Conservation (phyloP, 2,888 invertebrate genomes). For the Acanthoscelides obtectus region DNA sequence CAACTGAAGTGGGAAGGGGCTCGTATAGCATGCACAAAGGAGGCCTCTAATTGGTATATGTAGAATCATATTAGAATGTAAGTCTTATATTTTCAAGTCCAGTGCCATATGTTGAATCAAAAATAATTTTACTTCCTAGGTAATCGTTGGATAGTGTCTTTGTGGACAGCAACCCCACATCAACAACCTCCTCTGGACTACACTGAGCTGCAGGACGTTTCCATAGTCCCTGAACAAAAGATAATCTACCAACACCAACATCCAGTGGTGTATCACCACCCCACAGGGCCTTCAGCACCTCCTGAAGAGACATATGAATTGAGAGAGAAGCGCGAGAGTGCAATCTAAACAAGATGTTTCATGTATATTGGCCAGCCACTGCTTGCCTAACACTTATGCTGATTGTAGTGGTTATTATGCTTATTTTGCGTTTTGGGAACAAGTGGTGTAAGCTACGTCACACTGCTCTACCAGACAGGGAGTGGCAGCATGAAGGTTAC, state of each 20-base stretch:
- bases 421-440: constrained; percentile 71
- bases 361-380: constrained; percentile 74
- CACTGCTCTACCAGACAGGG: constrained; percentile 58
- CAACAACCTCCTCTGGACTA: constrained; percentile 77
- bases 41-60: too few relatives aligned
- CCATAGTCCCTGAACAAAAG: constrained; percentile 38
- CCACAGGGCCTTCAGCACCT: constrained; percentile 44
- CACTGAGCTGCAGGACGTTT: constrained; percentile 61
- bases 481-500: constrained; percentile 65
- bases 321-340: constrained; percentile 75
- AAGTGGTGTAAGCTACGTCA: constrained; percentile 67
- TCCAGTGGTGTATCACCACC: constrained; percentile 39
- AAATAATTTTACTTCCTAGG: constrained; percentile 48
- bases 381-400: constrained; percentile 70
- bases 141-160: constrained; percentile 77
- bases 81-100: too few relatives aligned
- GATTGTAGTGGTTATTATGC: constrained; percentile 65
- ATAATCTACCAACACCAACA: constrained; percentile 41
- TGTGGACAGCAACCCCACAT: constrained; percentile 81
- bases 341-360: constrained; percentile 59
- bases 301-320: constrained; percentile 38
- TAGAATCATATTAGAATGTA: neutral
- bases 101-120: too few relatives aligned
- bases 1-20: too few relatives aligned
- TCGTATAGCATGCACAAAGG: too few relatives aligned